Evolutionary conservation across 2,797 vertebrate species (phyloP).

Genomic region (Trematomus bernacchii): DNA sequence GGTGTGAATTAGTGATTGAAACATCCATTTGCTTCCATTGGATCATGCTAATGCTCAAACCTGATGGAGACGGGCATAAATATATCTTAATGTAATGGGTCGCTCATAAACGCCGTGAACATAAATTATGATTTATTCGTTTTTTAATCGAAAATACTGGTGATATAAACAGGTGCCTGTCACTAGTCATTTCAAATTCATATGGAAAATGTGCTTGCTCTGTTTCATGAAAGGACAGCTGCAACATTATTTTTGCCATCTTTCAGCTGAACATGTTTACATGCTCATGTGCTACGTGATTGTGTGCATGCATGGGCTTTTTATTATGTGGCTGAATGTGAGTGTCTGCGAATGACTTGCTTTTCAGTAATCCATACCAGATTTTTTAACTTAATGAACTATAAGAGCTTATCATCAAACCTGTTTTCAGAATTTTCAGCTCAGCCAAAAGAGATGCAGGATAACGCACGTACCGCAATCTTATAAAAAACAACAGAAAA

Average conservation of each 20-base stretch:
- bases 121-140: conserved; percentile 59
- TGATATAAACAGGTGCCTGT: conserved; percentile 27
- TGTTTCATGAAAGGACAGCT: conserved; percentile 12
- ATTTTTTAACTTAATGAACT: conserved; percentile 54
- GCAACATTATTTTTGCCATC: conserved; percentile 11
- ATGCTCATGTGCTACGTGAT: conserved; percentile 52
- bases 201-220: background rate
- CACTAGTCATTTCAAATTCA: conserved; percentile 19
- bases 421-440: conserved; percentile 62
- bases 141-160: conserved; percentile 47
- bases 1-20: conserved; percentile 65
- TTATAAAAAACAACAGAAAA: conserved; percentile 69
- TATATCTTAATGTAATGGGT: conserved; percentile 59
- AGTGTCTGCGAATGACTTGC: conserved; percentile 38
- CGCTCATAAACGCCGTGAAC: conserved; percentile 39
- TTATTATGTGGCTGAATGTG: conserved; percentile 26
- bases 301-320: conserved; percentile 38
- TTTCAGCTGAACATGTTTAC: conserved; percentile 2
- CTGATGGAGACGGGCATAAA: conserved; percentile 62
- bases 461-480: conserved; percentile 81
- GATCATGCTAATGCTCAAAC: conserved; percentile 56
- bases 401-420: conserved; percentile 68
- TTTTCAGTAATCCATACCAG: conserved; percentile 54
- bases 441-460: conserved; percentile 72
- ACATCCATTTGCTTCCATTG: conserved; percentile 53